Conservation (phyloP, 2,113 vertebrate species). For the Bathybates hornii region DNA sequence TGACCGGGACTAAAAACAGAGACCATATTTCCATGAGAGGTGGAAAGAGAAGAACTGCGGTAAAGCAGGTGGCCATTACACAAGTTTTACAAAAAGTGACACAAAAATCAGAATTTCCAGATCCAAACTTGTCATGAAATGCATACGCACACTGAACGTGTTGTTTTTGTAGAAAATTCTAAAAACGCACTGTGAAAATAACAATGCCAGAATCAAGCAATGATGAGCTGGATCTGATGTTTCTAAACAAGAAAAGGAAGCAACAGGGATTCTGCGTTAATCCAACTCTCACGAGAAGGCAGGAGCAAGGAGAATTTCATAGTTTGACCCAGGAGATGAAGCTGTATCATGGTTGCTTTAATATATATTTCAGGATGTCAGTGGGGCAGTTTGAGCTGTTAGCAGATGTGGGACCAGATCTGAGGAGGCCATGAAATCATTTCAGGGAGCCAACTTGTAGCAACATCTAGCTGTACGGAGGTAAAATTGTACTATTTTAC, state of each 20-base stretch:
- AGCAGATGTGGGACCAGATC: not conserved
- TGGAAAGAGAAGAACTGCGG: rapidly evolving
- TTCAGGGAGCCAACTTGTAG: not conserved
- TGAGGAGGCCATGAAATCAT: not conserved
- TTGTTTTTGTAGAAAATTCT: not conserved
- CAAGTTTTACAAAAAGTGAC: not conserved
- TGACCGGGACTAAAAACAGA: not conserved
- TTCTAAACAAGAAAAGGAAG: not conserved
- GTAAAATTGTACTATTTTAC: not conserved
- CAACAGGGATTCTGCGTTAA: not conserved
- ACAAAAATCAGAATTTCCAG: rapidly evolving
- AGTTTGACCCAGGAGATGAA: not conserved
- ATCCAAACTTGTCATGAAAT: not conserved
- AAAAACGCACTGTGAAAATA: not conserved
- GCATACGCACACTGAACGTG: rapidly evolving
- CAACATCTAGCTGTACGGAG: not conserved
- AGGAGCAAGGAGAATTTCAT: not conserved
- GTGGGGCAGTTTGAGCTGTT: not conserved
- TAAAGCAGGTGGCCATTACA: not conserved
- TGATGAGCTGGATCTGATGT: not conserved
- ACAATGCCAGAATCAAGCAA: not conserved
- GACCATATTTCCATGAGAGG: not conserved
- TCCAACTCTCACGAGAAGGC: rapidly evolving
- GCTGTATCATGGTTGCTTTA: not conserved
- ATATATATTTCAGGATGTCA: not conserved